Evolutionary conservation across 2,113 vertebrate genomes (phyloP).

Genomic region (Paratilapia polleni): DNA sequence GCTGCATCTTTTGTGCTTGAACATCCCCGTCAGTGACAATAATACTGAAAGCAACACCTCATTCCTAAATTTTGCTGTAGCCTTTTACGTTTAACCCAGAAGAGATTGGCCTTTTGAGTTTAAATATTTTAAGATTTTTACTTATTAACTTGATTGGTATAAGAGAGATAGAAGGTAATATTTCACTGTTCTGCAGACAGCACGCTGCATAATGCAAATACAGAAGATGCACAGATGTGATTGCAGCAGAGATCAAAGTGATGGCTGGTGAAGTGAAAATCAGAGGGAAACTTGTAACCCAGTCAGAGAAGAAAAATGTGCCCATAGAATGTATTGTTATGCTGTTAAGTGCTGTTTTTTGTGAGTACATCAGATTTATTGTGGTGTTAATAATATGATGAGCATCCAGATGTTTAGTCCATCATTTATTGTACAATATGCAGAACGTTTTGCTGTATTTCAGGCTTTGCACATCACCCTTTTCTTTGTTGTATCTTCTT

Average conservation of each 20-base stretch:
- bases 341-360: not conserved
- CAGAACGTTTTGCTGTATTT: not conserved
- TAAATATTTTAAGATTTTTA: not conserved
- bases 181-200: not conserved
- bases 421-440: not conserved
- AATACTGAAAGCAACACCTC: not conserved
- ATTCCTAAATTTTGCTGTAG: not conserved
- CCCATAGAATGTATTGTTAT: not conserved
- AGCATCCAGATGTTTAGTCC: not conserved
- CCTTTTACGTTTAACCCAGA: not conserved
- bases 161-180: not conserved
- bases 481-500: not conserved
- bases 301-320: not conserved
- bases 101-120: not conserved
- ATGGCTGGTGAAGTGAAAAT: not conserved
- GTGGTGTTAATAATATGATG: not conserved
- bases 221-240: not conserved
- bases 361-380: not conserved
- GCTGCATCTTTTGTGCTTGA: not conserved
- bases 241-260: not conserved
- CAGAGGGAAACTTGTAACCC: not conserved
- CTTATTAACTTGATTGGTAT: not conserved
- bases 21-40: not conserved
- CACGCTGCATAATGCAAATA: not conserved
- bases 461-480: not conserved